Base-by-base conservation (phyloP, 2,113 vertebrate genomes). In the Glaucomys volans region DNA sequence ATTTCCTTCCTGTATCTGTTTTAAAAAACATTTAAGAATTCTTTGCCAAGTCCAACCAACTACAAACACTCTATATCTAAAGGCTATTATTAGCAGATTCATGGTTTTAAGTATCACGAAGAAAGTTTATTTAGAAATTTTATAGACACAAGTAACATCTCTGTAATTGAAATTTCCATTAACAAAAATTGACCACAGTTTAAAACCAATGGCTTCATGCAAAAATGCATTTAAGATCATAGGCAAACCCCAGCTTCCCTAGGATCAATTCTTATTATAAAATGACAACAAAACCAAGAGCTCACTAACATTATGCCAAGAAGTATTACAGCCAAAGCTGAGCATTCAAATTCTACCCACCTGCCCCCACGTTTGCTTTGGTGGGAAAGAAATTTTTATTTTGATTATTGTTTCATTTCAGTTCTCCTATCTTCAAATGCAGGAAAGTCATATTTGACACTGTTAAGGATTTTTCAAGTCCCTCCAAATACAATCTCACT, bases 151-250 rank as follows among this genome's bases (percentile, higher is more conserved):
- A 66, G 50, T 50, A 74, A 80, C 74, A 44, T 37, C 74, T 54
- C 44, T 87, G 69, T 35, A 44, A 79, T 7, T 52, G 30, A 95
- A 93, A 75, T 67, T 37, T 79, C 47, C n/a, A 47, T 82, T 74
- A 95, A 84, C 42, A 89, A 67, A 87, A 80, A 81, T 32, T 20
- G 47, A 72, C 28, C 44, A 77, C 1, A 50, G 18, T n/a, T 62
- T 57, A 13, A 95, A 88, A 82, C 32, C 59, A 86, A 74, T 50
- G 67, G 57, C 85, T 94, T 88, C 77, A 84, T 82, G 92, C 32
- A 76, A 83, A 92, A 93, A 82, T 16, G 18, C 62, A 88, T 26
- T 57, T 57, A 59, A 62, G n/a, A 79, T 87, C 37, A 79, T 2
- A 84, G 44, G 1, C 54, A 20, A 85, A 85, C 59, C 37, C 52